phyloP scores from a whole-genome alignment of 2,113 vertebrate species.

The Chelonoidis abingdonii region DNA sequence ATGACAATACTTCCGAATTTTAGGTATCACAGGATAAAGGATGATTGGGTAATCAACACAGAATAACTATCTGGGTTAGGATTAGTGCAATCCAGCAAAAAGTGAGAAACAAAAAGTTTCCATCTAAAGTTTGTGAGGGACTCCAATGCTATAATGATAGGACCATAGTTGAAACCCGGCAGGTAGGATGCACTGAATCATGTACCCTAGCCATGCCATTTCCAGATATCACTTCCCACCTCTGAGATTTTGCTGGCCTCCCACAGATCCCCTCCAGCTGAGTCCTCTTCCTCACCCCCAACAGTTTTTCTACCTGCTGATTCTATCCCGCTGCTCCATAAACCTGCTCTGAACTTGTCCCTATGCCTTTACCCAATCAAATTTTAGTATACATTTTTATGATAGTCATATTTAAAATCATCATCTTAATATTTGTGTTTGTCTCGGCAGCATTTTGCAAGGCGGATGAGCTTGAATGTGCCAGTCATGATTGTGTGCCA shows the following conservation, averaged over 20 bases:
- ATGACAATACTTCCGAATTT: not conserved
- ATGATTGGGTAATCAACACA: not conserved
- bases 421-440: not conserved
- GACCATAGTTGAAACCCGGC: not conserved
- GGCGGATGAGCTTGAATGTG: constrained; percentile 88
- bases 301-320: not conserved
- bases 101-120: not conserved
- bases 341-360: not conserved
- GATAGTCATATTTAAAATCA: not conserved
- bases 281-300: not conserved
- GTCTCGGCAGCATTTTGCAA: constrained; percentile 86
- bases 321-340: not conserved
- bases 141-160: not conserved
- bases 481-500: constrained; percentile 91
- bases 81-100: not conserved
- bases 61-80: not conserved
- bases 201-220: not conserved
- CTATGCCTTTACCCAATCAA: fast-evolving
- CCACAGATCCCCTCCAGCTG: not conserved
- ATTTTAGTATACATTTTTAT: not conserved
- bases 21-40: not conserved
- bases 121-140: not conserved
- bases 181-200: not conserved
- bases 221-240: not conserved
- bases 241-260: not conserved